Evolutionary conservation across 2,888 invertebrate species (phyloP).

Genomic region (Sinopyrophorus schimmeli): DNA sequence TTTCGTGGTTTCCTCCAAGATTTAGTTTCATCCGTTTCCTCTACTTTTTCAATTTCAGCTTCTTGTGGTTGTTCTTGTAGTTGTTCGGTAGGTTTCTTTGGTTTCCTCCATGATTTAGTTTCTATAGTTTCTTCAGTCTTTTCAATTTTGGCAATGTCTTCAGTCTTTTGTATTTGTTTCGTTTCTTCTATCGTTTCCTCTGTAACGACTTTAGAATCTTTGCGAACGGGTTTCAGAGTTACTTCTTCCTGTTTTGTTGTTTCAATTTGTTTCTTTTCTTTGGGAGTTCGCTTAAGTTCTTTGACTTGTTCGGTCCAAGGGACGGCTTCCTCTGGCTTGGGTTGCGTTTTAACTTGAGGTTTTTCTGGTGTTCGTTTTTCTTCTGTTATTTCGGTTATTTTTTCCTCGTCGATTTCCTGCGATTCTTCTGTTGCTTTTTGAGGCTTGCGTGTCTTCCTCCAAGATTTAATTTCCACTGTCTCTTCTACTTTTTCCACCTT

Average conservation of each 20-base stretch:
- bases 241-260: conserved; percentile 28
- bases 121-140: conserved; percentile 51
- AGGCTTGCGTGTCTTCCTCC: conserved; percentile 29
- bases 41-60: conserved; percentile 35
- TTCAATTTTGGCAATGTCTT: conserved; percentile 48
- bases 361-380: conserved; percentile 8
- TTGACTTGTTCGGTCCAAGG: conserved; percentile 26
- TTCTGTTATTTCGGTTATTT: conserved; percentile 1
- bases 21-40: conserved; percentile 20
- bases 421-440: conserved; percentile 10
- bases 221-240: conserved; percentile 18
- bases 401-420: conserved; percentile 11
- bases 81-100: conserved; percentile 22
- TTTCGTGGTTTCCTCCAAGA: conserved; percentile 28
- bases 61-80: conserved; percentile 25
- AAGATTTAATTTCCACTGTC: neutral
- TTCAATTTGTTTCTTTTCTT: conserved; percentile 17
- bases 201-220: conserved; percentile 5
- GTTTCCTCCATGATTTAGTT: conserved; percentile 25
- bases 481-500: neutral
- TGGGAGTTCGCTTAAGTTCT: conserved; percentile 18
- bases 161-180: conserved; percentile 22
- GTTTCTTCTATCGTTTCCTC: conserved; percentile 5
- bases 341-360: conserved; percentile 4
- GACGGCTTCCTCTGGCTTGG: conserved; percentile 14